Conservation (phyloP, 2,797 vertebrate species). For the Streptopelia turtur region DNA sequence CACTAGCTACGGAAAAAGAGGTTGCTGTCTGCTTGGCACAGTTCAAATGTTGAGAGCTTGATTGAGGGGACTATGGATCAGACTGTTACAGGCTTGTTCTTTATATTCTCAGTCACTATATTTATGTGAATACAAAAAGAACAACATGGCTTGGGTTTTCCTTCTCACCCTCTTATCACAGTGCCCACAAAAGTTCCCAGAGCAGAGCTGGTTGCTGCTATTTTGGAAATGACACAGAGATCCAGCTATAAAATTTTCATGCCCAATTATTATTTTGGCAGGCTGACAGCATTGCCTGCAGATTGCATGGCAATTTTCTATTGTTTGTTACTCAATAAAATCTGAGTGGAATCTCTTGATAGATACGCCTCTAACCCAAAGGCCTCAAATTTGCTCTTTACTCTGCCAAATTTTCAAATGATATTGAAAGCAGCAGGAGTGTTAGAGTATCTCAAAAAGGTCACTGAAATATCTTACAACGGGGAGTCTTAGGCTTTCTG, state of each 20-base stretch:
- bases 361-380: conserved; percentile 9
- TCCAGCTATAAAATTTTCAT: conserved; percentile 61
- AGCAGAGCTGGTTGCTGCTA: conserved; percentile 40
- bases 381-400: conserved; percentile 23
- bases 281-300: not conserved
- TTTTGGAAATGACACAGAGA: conserved; percentile 21
- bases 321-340: conserved; percentile 56
- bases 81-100: not conserved
- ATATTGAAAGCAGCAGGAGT: conserved; percentile 41
- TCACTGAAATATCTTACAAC: conserved; percentile 30
- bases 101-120: not conserved
- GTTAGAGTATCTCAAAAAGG: conserved; percentile 32
- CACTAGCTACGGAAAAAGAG: not conserved
- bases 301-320: conserved; percentile 59
- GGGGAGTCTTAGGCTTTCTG: conserved; percentile 1
- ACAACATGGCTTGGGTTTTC: not conserved
- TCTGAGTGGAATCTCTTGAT: conserved; percentile 50
- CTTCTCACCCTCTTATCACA: conserved; percentile 29
- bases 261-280: conserved; percentile 64
- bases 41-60: not conserved
- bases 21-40: not conserved
- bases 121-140: not conserved
- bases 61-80: not conserved
- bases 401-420: conserved; percentile 38
- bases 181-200: conserved; percentile 17